These are phyloP conservation scores for Passerculus sandwichensis DNA, from an alignment of 2,797 vertebrate genomes.

Conservation along the genomic window DNA sequence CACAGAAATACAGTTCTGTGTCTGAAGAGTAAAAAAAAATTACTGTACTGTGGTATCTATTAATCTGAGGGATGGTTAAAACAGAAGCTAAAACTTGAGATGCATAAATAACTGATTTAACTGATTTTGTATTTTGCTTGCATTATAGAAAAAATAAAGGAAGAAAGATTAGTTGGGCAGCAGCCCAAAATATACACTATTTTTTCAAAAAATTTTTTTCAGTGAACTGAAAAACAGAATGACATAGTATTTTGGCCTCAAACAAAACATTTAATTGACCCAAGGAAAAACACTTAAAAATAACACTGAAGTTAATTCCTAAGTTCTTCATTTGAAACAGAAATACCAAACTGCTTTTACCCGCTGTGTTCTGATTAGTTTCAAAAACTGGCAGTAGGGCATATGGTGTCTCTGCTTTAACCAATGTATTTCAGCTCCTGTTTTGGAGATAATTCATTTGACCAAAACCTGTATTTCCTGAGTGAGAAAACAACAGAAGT, in stretches of 20 bases:
- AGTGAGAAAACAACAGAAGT: not conserved
- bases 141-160: not conserved
- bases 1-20: not conserved
- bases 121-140: constrained; percentile 14
- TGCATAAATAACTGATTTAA: constrained; percentile 45
- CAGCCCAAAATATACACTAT: constrained; percentile 1
- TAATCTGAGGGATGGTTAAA: constrained; percentile 16
- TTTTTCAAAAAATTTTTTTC: not conserved
- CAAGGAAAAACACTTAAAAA: not conserved
- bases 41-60: not conserved
- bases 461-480: not conserved
- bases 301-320: not conserved
- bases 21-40: not conserved
- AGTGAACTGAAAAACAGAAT: not conserved
- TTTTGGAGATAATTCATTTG: not conserved
- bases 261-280: not conserved
- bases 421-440: not conserved
- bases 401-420: not conserved
- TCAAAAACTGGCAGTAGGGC: not conserved
- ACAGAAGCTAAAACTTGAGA: constrained; percentile 33
- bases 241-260: not conserved
- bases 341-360: not conserved
- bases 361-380: not conserved
- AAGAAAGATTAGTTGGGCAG: constrained; percentile 5
- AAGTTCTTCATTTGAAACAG: not conserved